Conservation (phyloP, 2,797 vertebrate genomes). For the Hylomyscus alleni region DNA sequence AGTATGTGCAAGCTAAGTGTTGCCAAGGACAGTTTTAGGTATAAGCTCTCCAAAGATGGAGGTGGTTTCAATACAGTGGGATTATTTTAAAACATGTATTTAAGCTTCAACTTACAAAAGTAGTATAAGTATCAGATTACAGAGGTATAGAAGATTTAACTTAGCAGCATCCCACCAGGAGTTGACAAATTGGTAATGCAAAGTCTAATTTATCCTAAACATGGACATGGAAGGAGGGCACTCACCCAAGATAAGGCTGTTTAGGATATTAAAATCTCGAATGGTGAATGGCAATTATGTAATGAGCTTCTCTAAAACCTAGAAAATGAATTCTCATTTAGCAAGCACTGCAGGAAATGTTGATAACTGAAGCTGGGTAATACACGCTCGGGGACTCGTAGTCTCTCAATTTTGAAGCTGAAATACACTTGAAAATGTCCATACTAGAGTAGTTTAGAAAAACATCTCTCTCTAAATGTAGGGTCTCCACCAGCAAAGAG, state of each 20-base stretch:
- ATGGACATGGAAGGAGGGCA: background rate
- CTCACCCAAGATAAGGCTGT: constrained; percentile 38
- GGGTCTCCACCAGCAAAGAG: background rate
- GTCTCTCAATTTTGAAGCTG: background rate
- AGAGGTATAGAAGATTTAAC: background rate
- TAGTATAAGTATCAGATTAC: background rate
- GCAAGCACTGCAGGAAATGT: constrained; percentile 53
- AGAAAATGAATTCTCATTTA: constrained; percentile 65
- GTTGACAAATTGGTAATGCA: background rate
- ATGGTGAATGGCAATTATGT: constrained; percentile 53
- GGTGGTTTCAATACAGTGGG: background rate
- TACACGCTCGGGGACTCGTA: background rate
- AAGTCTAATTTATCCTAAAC: background rate
- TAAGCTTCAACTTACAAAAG: background rate
- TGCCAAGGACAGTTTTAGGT: constrained; percentile 1
- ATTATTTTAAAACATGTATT: constrained; percentile 46
- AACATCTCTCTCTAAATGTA: background rate
- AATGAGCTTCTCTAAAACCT: constrained; percentile 69
- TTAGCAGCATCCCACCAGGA: background rate
- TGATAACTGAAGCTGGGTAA: constrained; percentile 20
- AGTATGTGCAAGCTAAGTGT: background rate
- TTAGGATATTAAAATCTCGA: constrained; percentile 69
- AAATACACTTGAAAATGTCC: constrained; percentile 55
- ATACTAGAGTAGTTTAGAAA: constrained; percentile 15
- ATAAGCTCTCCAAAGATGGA: constrained; percentile 21